Evolutionary conservation across 2,797 vertebrate species (phyloP).

Genomic region (Loriculus beryllinus): DNA sequence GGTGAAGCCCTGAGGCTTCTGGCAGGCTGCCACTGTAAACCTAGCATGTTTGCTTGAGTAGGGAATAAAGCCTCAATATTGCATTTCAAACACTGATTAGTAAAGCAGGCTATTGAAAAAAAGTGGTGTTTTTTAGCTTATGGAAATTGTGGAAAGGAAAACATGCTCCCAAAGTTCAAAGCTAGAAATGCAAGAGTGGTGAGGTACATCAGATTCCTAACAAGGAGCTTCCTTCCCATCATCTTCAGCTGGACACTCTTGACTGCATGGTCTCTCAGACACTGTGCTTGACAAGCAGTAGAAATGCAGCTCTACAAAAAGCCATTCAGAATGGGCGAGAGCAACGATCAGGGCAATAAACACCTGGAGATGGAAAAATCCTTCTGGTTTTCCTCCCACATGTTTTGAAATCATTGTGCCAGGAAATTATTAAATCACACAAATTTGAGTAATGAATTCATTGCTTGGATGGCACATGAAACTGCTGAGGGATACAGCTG

Average conservation of each 20-base stretch:
- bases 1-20: background rate
- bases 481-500: background rate
- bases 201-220: background rate
- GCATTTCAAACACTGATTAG: background rate
- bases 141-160: background rate
- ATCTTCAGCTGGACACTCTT: background rate
- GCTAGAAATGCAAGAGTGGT: background rate
- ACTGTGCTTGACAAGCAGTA: background rate
- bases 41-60: background rate
- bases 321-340: background rate
- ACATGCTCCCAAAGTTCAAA: background rate
- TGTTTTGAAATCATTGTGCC: background rate
- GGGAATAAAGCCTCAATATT: background rate
- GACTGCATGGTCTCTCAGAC: background rate
- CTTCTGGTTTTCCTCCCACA: background rate
- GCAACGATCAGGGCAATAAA: background rate
- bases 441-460: background rate
- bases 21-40: background rate
- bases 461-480: background rate
- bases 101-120: background rate
- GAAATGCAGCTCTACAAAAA: background rate
- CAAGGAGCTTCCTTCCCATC: background rate
- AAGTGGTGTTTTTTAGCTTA: background rate
- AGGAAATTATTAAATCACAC: constrained; percentile 36
- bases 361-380: constrained; percentile 6